Conservation (phyloP, 2,797 vertebrate species). For the Coluber constrictor region DNA sequence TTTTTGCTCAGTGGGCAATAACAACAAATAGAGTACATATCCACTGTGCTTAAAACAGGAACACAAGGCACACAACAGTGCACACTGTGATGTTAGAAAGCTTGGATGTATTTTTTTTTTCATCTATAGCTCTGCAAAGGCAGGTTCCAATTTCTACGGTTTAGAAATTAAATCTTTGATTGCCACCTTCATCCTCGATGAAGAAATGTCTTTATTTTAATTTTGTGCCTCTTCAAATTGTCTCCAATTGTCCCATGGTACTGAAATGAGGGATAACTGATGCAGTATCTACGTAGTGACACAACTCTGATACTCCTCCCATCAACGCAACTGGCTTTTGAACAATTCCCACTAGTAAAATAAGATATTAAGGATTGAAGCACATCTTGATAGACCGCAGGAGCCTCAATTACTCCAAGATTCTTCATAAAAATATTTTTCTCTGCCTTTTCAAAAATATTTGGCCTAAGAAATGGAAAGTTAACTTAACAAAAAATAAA, state of each 20-base stretch:
- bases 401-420: not conserved
- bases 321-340: not conserved
- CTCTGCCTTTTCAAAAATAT: not conserved
- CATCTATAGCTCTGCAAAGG: not conserved
- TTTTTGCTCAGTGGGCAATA: not conserved
- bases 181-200: not conserved
- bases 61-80: not conserved
- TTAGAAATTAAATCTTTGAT: not conserved
- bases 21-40: not conserved
- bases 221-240: not conserved
- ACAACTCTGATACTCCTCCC: not conserved
- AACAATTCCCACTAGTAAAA: not conserved
- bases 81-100: not conserved
- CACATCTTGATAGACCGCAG: not conserved
- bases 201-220: not conserved
- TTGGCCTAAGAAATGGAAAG: too few relatives aligned
- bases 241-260: not conserved
- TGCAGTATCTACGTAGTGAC: not conserved
- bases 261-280: not conserved
- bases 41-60: not conserved
- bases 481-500: not conserved
- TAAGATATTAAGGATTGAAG: not conserved
- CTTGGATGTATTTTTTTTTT: not conserved
- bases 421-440: not conserved
- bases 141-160: not conserved